Conservation (phyloP, 2,888 invertebrate species). For the Cataglyphis cursor region DNA sequence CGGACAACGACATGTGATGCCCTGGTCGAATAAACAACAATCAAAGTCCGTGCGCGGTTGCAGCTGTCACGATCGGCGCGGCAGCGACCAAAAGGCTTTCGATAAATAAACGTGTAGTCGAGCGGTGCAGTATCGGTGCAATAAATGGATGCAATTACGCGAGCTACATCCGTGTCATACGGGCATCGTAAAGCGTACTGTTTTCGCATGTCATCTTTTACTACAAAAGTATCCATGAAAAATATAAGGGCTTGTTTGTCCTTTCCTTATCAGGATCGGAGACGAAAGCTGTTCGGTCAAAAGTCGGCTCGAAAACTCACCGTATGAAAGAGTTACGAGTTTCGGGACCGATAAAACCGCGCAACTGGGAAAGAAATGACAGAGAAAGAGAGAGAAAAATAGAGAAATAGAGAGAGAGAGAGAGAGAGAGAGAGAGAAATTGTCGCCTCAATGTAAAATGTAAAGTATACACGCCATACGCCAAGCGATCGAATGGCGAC, state of each 20-base stretch:
- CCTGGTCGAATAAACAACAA: constrained; percentile 64
- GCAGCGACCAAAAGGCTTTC: constrained; percentile 22
- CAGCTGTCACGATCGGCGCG: constrained; percentile 49
- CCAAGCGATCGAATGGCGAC: constrained; percentile 33
- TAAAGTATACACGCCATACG: not conserved
- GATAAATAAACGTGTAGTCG: constrained; percentile 65
- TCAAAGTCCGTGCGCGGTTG: constrained; percentile 49
- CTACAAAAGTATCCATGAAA: constrained; percentile 67
- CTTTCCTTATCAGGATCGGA: constrained; percentile 21
- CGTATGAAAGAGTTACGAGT: constrained; percentile 35
- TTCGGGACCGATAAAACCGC: constrained; percentile 30
- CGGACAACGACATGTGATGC: constrained; percentile 38
- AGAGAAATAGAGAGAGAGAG: not conserved
- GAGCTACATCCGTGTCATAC: constrained; percentile 47
- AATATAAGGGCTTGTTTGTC: constrained; percentile 64
- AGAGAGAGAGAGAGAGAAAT: not conserved
- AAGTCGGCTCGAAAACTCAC: not conserved
- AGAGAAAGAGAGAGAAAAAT: not conserved
- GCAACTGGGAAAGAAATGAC: constrained; percentile 13
- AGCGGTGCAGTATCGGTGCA: constrained; percentile 35
- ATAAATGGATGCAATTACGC: constrained; percentile 67
- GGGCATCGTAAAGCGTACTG: constrained; percentile 51
- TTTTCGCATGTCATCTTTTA: constrained; percentile 9
- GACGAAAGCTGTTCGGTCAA: constrained; percentile 20
- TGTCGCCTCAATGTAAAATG: constrained; percentile 1